Percentiles rank a stretch among this genome's conserved stretches.
These are phyloP conservation scores for Falcunculus frontatus DNA, from an alignment of 2,113 vertebrate genomes.

Conservation along the genomic window DNA sequence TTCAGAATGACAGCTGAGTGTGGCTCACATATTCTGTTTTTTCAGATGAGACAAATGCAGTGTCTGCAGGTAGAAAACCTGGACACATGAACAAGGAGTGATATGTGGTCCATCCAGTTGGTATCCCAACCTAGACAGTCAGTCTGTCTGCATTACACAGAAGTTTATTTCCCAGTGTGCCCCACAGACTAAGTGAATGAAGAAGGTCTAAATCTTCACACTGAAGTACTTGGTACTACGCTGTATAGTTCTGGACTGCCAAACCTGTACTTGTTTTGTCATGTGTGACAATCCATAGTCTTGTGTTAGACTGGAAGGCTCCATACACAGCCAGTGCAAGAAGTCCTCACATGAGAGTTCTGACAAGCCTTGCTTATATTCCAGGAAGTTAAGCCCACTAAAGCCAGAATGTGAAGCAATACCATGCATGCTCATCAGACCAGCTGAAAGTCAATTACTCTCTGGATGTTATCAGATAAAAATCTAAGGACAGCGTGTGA, in stretches of 20 bases:
- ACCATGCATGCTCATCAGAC: not conserved
- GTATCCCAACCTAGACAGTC: not conserved
- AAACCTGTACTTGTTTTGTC: not conserved
- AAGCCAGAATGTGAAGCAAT: not conserved
- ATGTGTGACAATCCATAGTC: not conserved
- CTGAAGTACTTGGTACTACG: fast-evolving
- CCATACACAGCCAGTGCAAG: not conserved
- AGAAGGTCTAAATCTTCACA: not conserved
- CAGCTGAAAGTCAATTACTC: not conserved
- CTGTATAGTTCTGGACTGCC: not conserved
- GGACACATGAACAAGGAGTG: not conserved
- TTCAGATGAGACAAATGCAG: not conserved
- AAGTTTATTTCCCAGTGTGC: not conserved
- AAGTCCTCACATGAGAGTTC: not conserved
- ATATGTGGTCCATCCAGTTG: not conserved
- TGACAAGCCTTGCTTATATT: not conserved
- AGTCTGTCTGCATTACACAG: not conserved
- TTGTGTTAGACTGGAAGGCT: not conserved
- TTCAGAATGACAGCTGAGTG: not conserved
- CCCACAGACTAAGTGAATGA: not conserved
- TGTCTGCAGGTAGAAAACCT: not conserved
- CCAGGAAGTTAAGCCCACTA: not conserved
- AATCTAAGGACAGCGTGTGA: not conserved
- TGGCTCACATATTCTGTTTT: not conserved
- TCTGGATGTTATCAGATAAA: not conserved